Base-by-base conservation (phyloP, 1,140 invertebrate genomes). In the Drosophila guanche region DNA sequence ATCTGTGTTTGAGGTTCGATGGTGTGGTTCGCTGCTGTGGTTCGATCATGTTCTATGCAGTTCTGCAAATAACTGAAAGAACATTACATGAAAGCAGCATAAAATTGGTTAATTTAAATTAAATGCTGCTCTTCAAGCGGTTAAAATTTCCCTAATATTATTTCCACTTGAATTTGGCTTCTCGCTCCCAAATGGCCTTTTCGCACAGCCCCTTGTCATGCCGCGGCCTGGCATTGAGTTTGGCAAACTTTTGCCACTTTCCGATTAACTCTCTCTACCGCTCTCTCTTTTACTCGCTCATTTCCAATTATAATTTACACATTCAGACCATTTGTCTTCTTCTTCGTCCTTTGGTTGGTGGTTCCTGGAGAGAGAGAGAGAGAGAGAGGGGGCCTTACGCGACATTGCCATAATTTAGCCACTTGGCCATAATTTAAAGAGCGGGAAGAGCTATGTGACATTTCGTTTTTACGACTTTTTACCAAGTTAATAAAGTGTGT, bases 231-330 rank as follows among this genome's bases (percentile, higher is more conserved):
- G 33, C 33, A 37, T 37, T 37, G 33, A 37, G 33, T 37, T 37
- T 46, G 22, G 20, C 8, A 22, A 47, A 47, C 20, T 47, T 47
- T 47, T 47, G 45, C 22, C 45, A 23, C 23, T 47, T 47, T 47
- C 45, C 20, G 45, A 20, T 37, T 4, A 37, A 37, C 10, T 4
- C 45, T 20, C 7, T 40, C 22, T 0, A 4, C 20, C n/a, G 4
- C 25, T 40, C 52, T 60, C 25, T 25, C 42, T 27, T 40, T 48
- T 16, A 25, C 37, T 55, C 57, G 46, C 78, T 67, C 51, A 14
- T 77, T 85, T 85, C 76, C 80, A 86, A 85, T 85, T 85, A 80
- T 85, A 85, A 85, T 85, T 86, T 80, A 86, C 80, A 80, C 80
- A 80, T 80, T 79, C 62, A 63, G 73, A 72, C 72, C 80, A 84